These are phyloP conservation scores for Cygnus olor DNA, from an alignment of 2,797 vertebrate species.

Conservation along the genomic window DNA sequence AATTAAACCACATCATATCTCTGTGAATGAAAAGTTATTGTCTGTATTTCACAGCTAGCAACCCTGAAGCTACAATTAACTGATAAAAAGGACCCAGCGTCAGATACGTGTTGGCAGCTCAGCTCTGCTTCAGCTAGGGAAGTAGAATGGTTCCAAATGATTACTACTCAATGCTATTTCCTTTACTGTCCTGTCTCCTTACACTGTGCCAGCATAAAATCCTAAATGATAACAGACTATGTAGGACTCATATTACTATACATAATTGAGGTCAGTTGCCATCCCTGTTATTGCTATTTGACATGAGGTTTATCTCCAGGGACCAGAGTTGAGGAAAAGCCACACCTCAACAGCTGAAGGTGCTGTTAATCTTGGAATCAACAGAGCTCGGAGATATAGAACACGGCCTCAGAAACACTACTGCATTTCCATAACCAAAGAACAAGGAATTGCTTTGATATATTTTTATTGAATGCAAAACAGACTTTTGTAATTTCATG, in stretches of 20 bases:
- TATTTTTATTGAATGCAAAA: neutral
- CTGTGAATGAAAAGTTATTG: neutral
- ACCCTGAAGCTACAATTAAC: neutral
- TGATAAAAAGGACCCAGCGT: conserved; percentile 2
- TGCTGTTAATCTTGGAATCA: neutral
- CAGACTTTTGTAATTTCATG: neutral
- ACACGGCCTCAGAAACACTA: neutral
- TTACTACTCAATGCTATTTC: neutral
- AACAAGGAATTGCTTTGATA: neutral
- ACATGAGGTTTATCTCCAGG: neutral
- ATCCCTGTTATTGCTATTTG: neutral
- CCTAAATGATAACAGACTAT: neutral
- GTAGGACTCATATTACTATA: neutral
- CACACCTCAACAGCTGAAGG: neutral
- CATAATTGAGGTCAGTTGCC: neutral
- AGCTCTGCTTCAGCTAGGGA: neutral
- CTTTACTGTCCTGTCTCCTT: neutral
- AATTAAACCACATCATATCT: conserved; percentile 27
- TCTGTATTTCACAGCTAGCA: neutral
- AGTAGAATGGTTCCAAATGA: neutral
- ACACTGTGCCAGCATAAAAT: neutral
- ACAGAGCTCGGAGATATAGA: neutral
- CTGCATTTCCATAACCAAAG: neutral
- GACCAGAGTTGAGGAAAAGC: neutral
- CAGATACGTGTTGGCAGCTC: neutral